phyloP scores from a whole-genome alignment of 2,113 vertebrate genomes.

The Caracal caracal region DNA sequence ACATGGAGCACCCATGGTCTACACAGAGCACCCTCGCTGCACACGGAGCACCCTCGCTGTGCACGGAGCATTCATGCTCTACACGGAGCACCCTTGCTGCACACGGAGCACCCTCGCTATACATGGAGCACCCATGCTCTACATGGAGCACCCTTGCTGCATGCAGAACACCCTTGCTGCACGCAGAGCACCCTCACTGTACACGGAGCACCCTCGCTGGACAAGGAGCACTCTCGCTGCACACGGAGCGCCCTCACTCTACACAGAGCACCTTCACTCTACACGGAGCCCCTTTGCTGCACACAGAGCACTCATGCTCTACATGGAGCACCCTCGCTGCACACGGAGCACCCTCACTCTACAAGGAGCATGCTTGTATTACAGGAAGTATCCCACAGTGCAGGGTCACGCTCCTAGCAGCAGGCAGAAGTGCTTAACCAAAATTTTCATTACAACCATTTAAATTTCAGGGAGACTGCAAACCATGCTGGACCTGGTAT shows the following conservation, averaged over 20 bases:
- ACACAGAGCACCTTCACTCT: neutral
- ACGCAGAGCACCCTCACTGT: no score
- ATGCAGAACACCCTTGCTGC: accelerated
- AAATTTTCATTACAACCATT: neutral
- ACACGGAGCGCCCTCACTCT: accelerated
- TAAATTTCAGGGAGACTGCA: neutral
- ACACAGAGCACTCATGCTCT: neutral
- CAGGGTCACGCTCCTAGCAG: neutral
- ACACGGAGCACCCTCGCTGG: no score
- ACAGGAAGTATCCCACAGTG: neutral
- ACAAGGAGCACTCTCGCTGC: accelerated
- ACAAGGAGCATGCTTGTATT: accelerated
- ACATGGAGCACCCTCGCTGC: neutral
- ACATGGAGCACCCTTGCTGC: accelerated
- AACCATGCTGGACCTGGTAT: neutral
- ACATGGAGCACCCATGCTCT: accelerated
- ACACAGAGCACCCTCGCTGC: no score
- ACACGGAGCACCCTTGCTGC: accelerated
- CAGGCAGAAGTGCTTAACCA: neutral
- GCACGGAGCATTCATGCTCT: neutral
- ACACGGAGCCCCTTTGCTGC: accelerated
- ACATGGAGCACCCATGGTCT: no score
- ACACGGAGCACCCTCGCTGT: accelerated
- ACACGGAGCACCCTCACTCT: neutral
- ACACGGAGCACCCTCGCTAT: accelerated